Evolutionary conservation across 2,797 vertebrate species (phyloP).

Genomic region (Limosa lapponica): DNA sequence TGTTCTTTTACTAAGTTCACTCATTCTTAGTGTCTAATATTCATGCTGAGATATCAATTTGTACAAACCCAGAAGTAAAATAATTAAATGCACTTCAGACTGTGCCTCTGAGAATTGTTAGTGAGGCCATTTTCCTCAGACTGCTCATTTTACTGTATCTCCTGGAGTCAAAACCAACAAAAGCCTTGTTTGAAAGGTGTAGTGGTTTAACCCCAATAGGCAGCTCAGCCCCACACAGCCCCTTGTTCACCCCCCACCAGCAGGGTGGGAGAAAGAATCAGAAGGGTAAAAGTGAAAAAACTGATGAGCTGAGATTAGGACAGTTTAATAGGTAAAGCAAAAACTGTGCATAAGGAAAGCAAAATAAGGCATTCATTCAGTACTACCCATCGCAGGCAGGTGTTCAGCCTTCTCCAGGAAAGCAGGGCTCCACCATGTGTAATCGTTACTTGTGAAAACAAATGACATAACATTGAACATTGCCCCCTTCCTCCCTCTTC

Average conservation of each 20-base stretch:
- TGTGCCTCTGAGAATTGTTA: not conserved
- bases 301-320: not conserved
- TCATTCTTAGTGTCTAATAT: not conserved
- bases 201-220: not conserved
- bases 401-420: not conserved
- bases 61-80: not conserved
- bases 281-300: not conserved
- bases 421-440: rapidly evolving
- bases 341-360: not conserved
- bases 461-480: not conserved
- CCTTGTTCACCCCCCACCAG: not conserved
- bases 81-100: not conserved
- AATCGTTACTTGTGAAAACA: not conserved
- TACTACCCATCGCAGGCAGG: not conserved
- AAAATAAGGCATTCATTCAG: not conserved
- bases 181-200: not conserved
- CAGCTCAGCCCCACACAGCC: not conserved
- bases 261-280: not conserved
- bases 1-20: not conserved
- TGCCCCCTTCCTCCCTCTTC: not conserved
- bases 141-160: not conserved
- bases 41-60: not conserved
- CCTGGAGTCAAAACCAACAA: not conserved
- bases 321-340: not conserved
- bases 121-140: not conserved